These are phyloP conservation scores for Otolemur garnettii DNA, from an alignment of 2,113 vertebrate species.

Conservation along the genomic window DNA sequence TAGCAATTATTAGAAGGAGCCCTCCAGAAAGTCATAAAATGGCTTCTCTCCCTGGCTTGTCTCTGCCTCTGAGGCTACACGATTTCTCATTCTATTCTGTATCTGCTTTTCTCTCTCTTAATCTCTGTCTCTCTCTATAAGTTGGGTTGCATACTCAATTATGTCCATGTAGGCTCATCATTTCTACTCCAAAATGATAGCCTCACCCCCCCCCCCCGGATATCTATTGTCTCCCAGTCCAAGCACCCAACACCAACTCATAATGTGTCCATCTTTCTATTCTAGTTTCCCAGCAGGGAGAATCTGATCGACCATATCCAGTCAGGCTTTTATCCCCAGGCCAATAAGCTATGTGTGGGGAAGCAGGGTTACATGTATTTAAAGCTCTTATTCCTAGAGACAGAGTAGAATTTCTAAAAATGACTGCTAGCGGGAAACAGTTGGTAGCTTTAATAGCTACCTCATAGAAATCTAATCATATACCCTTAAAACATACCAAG, in stretches of 20 bases:
- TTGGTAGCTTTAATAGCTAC: not conserved
- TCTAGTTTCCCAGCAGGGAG: not conserved
- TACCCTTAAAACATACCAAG: not conserved
- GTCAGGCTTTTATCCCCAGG: not conserved
- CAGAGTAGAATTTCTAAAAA: slow-evolving; percentile 10
- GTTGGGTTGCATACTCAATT: not conserved
- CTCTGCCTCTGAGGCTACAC: not conserved
- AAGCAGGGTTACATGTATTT: not conserved
- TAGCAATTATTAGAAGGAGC: not conserved
- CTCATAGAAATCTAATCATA: not conserved
- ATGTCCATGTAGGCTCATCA: not conserved
- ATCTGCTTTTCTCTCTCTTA: not conserved
- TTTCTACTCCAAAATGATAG: not conserved
- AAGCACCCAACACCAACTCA: not conserved
- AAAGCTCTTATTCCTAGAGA: not conserved
- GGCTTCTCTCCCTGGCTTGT: not conserved
- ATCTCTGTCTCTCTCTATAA: not conserved
- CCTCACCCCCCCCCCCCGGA: not conserved
- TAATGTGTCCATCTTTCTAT: not conserved
- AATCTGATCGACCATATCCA: not conserved
- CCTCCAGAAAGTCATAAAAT: not conserved
- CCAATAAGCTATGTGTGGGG: not conserved
- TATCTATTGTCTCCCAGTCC: not conserved
- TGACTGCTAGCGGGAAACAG: not conserved
- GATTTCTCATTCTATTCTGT: not conserved